Percentiles rank a stretch among this genome's conserved stretches.
Evolutionary conservation across 2,797 vertebrate species (phyloP).

Genomic region (Melopsittacus undulatus): DNA sequence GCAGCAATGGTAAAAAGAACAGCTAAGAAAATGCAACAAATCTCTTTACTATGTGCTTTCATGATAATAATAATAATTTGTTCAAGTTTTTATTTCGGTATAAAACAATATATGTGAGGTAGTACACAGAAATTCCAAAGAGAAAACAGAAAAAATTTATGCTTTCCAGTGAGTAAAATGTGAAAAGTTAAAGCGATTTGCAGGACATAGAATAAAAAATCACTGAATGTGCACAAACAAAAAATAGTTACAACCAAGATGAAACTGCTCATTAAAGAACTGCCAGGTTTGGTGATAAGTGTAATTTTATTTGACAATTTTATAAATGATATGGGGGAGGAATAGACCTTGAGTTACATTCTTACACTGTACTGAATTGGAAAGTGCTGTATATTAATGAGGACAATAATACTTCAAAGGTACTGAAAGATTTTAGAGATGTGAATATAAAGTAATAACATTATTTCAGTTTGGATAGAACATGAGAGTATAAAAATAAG

Average conservation of each 20-base stretch:
- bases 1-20: not conserved
- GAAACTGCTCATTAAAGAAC: slow-evolving; percentile 55
- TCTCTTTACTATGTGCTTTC: not conserved
- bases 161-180: not conserved
- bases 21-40: not conserved
- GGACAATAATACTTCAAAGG: slow-evolving; percentile 53
- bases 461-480: slow-evolving; percentile 38
- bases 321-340: slow-evolving; percentile 37
- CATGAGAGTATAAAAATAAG: slow-evolving; percentile 6
- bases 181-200: not conserved
- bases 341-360: slow-evolving; percentile 46
- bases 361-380: slow-evolving; percentile 30
- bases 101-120: not conserved
- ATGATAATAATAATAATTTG: not conserved
- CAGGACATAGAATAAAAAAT: slow-evolving; percentile 1
- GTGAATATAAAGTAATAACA: slow-evolving; percentile 14
- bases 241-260: slow-evolving; percentile 50
- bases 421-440: slow-evolving; percentile 33
- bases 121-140: not conserved
- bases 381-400: slow-evolving; percentile 48
- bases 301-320: slow-evolving; percentile 66
- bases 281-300: slow-evolving; percentile 52
- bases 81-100: not conserved
- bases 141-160: not conserved
- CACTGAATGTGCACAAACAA: slow-evolving; percentile 22